phyloP scores from a whole-genome alignment of 1,140 invertebrate genomes.

The Acarapis woodi region DNA sequence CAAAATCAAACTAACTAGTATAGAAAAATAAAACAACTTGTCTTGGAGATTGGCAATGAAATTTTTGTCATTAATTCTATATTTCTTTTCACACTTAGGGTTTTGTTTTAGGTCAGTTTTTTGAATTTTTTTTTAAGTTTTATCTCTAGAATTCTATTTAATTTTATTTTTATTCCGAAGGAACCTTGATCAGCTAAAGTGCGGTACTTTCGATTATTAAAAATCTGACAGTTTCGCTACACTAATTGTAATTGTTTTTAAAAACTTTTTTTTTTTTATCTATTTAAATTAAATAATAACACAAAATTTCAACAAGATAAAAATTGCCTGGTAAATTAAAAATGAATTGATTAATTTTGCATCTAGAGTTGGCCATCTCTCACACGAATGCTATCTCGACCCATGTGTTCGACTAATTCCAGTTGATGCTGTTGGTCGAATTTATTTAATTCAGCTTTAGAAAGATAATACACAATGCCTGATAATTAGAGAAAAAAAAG shows the following conservation, averaged over 20 bases:
- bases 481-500: not conserved
- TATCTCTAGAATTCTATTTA: no score
- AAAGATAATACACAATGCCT: conserved; percentile 65
- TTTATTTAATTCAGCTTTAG: conserved; percentile 35
- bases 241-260: not conserved
- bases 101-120: no score
- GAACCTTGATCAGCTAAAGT: no score
- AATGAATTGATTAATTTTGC: not conserved
- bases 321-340: not conserved
- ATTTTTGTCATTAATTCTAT: no score
- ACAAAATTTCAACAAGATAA: not conserved
- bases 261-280: not conserved
- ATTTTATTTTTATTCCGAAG: no score
- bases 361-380: not conserved
- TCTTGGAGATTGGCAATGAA: no score
- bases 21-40: no score
- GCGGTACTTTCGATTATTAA: not conserved
- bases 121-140: no score
- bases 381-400: not conserved
- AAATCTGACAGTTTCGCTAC: not conserved
- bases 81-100: no score
- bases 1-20: no score
- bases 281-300: not conserved
- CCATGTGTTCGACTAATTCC: conserved; percentile 7
- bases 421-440: conserved; percentile 8